phyloP scores from a whole-genome alignment of 2,888 invertebrate genomes.

The Melieria crassipennis region DNA sequence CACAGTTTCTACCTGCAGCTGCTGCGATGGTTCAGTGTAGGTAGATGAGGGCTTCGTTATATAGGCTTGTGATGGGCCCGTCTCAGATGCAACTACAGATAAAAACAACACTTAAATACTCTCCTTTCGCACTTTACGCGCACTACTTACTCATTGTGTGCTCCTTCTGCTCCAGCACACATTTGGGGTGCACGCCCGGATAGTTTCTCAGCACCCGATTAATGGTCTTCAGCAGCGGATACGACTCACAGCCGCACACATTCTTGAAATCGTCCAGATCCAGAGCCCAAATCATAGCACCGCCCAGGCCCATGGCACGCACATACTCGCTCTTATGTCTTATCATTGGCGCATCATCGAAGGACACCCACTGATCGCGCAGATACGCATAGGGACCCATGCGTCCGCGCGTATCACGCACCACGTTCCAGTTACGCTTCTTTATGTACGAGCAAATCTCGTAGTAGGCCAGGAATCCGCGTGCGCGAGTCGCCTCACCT shows the following conservation, averaged over 20 bases:
- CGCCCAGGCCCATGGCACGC: conserved; percentile 81
- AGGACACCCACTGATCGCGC: conserved; percentile 92
- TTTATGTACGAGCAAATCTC: conserved; percentile 87
- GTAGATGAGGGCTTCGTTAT: conserved; percentile 28
- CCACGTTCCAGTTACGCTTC: conserved; percentile 79
- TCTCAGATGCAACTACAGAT: conserved; percentile 46
- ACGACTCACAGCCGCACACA: conserved; percentile 82
- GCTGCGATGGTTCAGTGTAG: conserved; percentile 23
- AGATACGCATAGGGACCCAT: conserved; percentile 88
- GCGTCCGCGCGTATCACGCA: conserved; percentile 79
- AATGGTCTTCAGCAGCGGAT: conserved; percentile 81
- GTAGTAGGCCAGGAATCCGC: conserved; percentile 89
- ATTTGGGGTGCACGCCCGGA: conserved; percentile 73
- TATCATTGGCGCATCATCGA: conserved; percentile 87
- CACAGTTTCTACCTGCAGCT: conserved; percentile 4
- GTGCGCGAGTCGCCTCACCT: conserved; percentile 85
- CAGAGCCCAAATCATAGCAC: conserved; percentile 90
- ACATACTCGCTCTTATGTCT: conserved; percentile 85
- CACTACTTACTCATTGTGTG: conserved; percentile 59
- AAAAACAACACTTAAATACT: background rate
- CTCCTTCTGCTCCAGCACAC: conserved; percentile 67
- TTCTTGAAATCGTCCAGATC: conserved; percentile 89
- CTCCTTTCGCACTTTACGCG: background rate
- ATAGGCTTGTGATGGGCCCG: conserved; percentile 33
- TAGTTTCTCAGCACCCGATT: conserved; percentile 81